phyloP scores from a whole-genome alignment of 1,140 invertebrate genomes.

The Zaprionus camerounensis region DNA sequence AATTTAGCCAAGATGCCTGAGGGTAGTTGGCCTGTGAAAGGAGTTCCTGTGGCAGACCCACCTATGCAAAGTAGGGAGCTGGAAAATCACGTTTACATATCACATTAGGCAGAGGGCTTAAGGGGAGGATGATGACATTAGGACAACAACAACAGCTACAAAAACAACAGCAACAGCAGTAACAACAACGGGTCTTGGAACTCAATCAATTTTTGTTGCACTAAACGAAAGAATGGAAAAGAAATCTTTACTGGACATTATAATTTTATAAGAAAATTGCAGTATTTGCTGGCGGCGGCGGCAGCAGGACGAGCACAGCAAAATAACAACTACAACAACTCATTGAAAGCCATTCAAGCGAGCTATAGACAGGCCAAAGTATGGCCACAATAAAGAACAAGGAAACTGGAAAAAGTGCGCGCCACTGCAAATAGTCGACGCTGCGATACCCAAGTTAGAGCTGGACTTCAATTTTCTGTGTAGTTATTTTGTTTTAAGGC shows the following conservation, averaged over 20 bases:
- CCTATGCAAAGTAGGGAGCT: conserved; percentile 62
- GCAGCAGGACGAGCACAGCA: conserved; percentile 11
- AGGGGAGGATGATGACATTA: conserved; percentile 6
- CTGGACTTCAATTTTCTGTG: too few relatives aligned
- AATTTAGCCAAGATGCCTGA: conserved; percentile 62
- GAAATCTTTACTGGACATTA: conserved; percentile 69
- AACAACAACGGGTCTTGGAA: conserved; percentile 7
- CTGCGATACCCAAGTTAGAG: neutral
- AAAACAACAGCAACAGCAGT: conserved; percentile 15
- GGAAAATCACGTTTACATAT: conserved; percentile 73
- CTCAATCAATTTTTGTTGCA: conserved; percentile 73
- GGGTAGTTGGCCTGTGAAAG: conserved; percentile 1
- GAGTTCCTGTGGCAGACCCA: neutral
- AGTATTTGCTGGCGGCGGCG: conserved; percentile 38
- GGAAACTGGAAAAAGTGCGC: conserved; percentile 7
- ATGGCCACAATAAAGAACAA: conserved; percentile 26
- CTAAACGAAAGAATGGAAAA: conserved; percentile 44
- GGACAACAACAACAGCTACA: conserved; percentile 20
- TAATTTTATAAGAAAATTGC: conserved; percentile 79
- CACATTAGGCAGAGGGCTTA: conserved; percentile 43
- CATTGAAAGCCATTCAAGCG: conserved; percentile 58
- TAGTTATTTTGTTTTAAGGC: too few relatives aligned
- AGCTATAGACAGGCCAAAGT: conserved; percentile 29
- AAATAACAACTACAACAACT: conserved; percentile 22
- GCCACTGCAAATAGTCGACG: neutral